These are phyloP conservation scores for Ametastegia equiseti DNA, from an alignment of 2,888 invertebrate species.

Conservation along the genomic window DNA sequence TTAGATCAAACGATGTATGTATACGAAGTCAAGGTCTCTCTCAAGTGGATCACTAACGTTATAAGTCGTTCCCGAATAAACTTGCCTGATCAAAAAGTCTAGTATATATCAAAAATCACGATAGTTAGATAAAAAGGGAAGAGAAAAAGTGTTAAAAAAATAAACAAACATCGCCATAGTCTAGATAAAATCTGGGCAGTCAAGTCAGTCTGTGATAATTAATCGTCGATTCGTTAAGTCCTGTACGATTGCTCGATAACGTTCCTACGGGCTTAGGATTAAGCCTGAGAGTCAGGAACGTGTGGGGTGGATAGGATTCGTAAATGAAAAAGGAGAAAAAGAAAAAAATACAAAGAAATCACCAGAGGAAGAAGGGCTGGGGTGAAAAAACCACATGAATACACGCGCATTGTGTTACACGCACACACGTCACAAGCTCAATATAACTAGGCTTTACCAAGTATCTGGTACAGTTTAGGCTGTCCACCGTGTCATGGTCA, in stretches of 20 bases:
- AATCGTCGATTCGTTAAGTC: conserved; percentile 68
- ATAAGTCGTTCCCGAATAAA: not conserved
- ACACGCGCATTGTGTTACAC: conserved; percentile 59
- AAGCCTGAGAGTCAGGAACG: conserved; percentile 61
- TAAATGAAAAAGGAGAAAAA: conserved; percentile 37
- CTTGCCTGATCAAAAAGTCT: not conserved
- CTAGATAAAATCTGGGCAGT: conserved; percentile 53
- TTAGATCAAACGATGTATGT: not conserved
- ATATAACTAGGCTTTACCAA: conserved; percentile 67
- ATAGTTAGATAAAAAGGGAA: too few species aligned
- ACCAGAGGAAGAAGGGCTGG: not conserved
- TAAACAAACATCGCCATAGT: not conserved
- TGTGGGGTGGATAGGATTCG: conserved; percentile 50
- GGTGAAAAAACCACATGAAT: too few species aligned
- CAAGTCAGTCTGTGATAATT: conserved; percentile 59
- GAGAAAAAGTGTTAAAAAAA: not conserved
- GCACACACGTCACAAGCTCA: conserved; percentile 64
- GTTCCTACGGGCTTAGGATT: conserved; percentile 53
- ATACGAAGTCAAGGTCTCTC: not conserved
- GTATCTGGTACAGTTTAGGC: conserved; percentile 43
- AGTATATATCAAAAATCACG: not conserved
- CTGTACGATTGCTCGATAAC: conserved; percentile 63
- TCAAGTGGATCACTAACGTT: not conserved
- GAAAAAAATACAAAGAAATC: not conserved
- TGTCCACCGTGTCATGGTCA: conserved; percentile 63